These are phyloP conservation scores for Schizopygopsis malacanthus DNA, from an alignment of 2,797 vertebrate species.

Conservation along the genomic window DNA sequence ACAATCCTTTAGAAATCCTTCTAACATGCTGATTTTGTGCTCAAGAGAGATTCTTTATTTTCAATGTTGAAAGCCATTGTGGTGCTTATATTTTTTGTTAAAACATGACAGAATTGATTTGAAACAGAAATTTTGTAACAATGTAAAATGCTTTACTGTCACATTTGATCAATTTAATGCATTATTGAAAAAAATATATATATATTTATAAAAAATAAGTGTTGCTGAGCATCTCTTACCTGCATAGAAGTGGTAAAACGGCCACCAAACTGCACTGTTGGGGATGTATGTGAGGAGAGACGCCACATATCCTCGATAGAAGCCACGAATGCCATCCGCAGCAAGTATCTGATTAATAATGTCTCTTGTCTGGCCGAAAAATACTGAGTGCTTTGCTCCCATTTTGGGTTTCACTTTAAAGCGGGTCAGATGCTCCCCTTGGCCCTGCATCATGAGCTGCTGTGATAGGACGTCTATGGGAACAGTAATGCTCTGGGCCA, in stretches of 20 bases:
- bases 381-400: conserved; percentile 67
- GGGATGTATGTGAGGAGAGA: conserved; percentile 97
- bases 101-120: neutral
- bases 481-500: conserved; percentile 97
- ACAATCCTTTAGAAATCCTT: neutral
- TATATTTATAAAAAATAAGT: neutral
- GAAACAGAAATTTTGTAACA: neutral
- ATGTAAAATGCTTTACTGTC: neutral
- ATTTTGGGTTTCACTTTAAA: conserved; percentile 76
- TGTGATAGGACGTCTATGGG: conserved; percentile 95
- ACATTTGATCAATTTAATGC: neutral
- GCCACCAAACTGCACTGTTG: conserved; percentile 98
- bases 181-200: too few species aligned
- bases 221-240: conserved; percentile 74
- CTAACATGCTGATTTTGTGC: neutral
- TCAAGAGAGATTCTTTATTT: neutral
- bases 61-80: neutral
- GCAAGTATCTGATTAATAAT: conserved; percentile 91
- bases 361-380: conserved; percentile 91
- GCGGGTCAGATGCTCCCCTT: conserved; percentile 87
- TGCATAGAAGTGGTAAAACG: conserved; percentile 97
- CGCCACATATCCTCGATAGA: conserved; percentile 95
- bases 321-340: conserved; percentile 88
- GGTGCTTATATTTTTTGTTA: neutral
- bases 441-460: conserved; percentile 97